Evolutionary conservation across 2,888 invertebrate genomes (phyloP), one percentile per base, ranked within the genome.

Genomic region (Philereme vetulata): DNA sequence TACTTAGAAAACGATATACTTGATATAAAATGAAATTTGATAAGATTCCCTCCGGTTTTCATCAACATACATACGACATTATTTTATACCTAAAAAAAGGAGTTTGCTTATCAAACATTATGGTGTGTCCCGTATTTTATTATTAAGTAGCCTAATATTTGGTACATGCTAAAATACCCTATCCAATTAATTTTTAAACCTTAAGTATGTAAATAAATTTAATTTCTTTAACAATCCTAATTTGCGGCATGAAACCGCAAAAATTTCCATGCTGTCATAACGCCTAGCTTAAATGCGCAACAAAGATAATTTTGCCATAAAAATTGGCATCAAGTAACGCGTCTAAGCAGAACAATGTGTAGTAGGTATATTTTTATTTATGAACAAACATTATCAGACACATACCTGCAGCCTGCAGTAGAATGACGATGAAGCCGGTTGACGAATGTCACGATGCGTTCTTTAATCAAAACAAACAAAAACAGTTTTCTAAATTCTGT

Each of bases 351-450:
- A 11, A 44, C 32, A 45, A 50, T 45, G 38, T 9, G 33, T 10
- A 33, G 8, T 4, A 4, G 42, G 35, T 48, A 10, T 35, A 52
- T 51, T 54, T 62, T 57, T 54, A 57, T 54, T 71, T 70, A 78
- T 72, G 69, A 73, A 66, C 65, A 58, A 62, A 60, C 48, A 46
- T 10, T 4, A 33, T 34, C 51, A 51, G 21, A 72, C 70, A 85
- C 89, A 80, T 86, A 90, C 90, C 90, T 89, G 84, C 64, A 74
- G 76, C 76, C 90, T 89, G 84, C 64, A 74, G 76, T 76, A 72
- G 79, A 21, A 80, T 80, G 79, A 21, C 21, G 77, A 45, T 40
- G 55, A 43, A 38, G 46, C 84, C 82, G 78, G 74, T 73, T 71
- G 73, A 72, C 72, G 70, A 66, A 70, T 72, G 63, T 47, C 49